phyloP scores from a whole-genome alignment of 2,113 vertebrate genomes.

The Noctilio leporinus region DNA sequence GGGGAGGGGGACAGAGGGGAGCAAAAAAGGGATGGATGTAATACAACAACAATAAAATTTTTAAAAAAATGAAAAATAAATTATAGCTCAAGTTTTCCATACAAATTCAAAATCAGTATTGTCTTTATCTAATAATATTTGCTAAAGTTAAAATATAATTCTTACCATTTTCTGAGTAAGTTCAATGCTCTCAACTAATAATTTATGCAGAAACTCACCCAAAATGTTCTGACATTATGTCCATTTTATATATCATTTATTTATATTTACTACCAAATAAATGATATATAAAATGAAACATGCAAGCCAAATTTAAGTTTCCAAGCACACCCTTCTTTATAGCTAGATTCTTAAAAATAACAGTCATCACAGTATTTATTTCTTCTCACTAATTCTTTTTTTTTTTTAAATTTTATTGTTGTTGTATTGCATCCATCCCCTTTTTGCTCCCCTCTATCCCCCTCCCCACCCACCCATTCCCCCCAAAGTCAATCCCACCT shows the following conservation, averaged over 20 bases:
- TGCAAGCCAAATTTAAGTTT: not conserved
- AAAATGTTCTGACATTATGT: not conserved
- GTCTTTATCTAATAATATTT: not conserved
- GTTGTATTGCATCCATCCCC: no score
- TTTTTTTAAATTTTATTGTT: no score
- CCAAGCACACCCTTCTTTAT: not conserved
- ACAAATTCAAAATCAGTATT: not conserved
- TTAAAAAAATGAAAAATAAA: not conserved
- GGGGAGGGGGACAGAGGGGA: no score
- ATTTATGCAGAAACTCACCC: not conserved
- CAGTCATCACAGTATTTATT: not conserved
- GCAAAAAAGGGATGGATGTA: no score
- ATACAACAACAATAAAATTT: no score
- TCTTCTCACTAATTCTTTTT: not conserved
- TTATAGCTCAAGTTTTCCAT: not conserved
- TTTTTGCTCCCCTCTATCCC: no score
- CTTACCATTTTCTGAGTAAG: not conserved
- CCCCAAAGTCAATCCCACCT: no score
- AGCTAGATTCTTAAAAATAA: not conserved
- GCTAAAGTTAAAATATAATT: not conserved
- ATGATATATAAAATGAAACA: not conserved
- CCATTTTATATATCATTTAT: no score
- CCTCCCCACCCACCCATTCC: no score
- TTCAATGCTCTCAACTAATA: not conserved
- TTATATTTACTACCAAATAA: no score